Conservation (phyloP, 2,113 vertebrate genomes). For the Callipepla californica region DNA sequence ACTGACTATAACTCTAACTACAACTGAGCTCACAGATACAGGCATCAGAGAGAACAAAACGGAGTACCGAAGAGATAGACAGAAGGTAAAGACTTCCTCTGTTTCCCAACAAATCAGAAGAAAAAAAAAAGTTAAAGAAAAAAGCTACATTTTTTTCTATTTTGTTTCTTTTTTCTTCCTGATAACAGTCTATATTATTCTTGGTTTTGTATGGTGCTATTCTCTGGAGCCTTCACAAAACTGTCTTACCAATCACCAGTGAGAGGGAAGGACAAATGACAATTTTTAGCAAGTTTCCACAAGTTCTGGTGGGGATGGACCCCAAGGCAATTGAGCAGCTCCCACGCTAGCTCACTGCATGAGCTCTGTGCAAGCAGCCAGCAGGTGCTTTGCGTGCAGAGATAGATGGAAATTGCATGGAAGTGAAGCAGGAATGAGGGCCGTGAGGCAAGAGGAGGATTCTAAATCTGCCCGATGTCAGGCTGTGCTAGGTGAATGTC, state of each 20-base stretch:
- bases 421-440: background rate
- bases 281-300: background rate
- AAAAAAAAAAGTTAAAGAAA: background rate
- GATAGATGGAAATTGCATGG: background rate
- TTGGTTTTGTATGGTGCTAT: background rate
- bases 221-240: background rate
- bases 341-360: background rate
- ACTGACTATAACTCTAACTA: background rate
- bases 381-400: background rate
- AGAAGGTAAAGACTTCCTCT: background rate
- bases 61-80: background rate
- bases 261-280: background rate
- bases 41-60: background rate
- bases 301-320: background rate
- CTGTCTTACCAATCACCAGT: background rate
- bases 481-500: background rate
- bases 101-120: background rate
- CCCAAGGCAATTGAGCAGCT: background rate
- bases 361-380: background rate
- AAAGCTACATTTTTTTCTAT: too few species aligned
- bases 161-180: background rate
- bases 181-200: background rate
- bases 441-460: background rate
- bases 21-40: background rate
- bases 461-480: background rate